Evolutionary conservation across 2,797 vertebrate species (phyloP), one percentile per base, ranked within the genome.

Genomic region (Acanthis flammea): DNA sequence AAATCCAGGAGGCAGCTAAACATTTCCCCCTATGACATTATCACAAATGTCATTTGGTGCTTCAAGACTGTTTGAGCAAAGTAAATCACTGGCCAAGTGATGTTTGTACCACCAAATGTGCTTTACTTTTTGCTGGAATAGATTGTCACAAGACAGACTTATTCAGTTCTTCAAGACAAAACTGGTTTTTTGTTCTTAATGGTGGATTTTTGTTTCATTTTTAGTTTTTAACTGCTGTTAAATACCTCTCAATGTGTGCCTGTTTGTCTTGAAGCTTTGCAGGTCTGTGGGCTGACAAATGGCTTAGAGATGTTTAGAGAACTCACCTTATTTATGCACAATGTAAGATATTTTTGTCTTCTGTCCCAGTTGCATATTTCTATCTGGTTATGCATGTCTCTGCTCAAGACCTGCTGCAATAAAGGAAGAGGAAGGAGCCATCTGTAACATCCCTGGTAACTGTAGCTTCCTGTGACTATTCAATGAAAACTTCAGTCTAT

Each of bases 1-100:
- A 65, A 92, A 80, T 95, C 70, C 60, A 90, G 55, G 58, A 86
- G 62, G 33, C 82, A 81, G 91, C 82, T 94, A 91, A 91, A 91
- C 24, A 53, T 76, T 84, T 89, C 28, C 30, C 44, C 33, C 12
- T 86, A n/a, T 85, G 83, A 67, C 87, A 78, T 96, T 92, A 94
- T 88, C 6, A 25, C 68, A 94, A 92, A 91, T 92, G 82, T 83
- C 62, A 82, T 63, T 88, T 93, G 57, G 48, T 74, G 76, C 50
- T 62, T 86, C 71, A 65, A 90, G 86, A 84, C 22, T 91, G 50
- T 74, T 94, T 86, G 37, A 72, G 74, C n/a, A 94, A 95, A 92
- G 68, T 83, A 93, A 96, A 86, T 61, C 39, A 84, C 7, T 1
- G 10, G 51, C 25, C 44, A 81, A 74, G n/a, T 70, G 66, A 30